These are phyloP conservation scores for Cheilinus undulatus DNA, from an alignment of 2,113 vertebrate genomes.

Conservation along the genomic window DNA sequence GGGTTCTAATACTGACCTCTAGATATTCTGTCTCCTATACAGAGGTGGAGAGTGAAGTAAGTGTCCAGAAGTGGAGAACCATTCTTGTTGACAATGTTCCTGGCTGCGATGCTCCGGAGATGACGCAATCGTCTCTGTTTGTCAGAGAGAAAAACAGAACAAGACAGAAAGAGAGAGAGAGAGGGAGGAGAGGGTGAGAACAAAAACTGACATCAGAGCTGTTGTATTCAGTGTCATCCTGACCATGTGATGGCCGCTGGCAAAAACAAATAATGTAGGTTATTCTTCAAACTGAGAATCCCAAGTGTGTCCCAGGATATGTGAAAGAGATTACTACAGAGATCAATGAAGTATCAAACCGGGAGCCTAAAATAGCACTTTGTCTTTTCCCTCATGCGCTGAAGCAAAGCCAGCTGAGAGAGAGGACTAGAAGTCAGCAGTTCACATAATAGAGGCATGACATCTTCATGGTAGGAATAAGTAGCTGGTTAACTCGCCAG, in stretches of 20 bases:
- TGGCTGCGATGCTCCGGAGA: constrained; percentile 94
- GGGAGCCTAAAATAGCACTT: neutral
- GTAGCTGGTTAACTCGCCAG: constrained; percentile 5
- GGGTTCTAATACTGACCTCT: constrained; percentile 75
- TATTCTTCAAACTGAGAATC: neutral
- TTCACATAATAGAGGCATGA: constrained; percentile 37
- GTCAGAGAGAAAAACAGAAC: constrained; percentile 8
- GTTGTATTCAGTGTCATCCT: constrained; percentile 4
- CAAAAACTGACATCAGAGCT: constrained; percentile 8
- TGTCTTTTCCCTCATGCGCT: constrained; percentile 1
- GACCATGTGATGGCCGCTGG: neutral
- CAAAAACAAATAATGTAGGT: neutral
- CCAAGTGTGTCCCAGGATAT: neutral
- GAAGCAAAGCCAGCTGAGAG: neutral
- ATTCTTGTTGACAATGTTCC: constrained; percentile 95
- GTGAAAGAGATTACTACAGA: neutral
- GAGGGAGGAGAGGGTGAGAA: neutral
- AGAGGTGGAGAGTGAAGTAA: constrained; percentile 96
- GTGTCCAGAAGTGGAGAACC: constrained; percentile 94
- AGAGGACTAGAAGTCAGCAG: neutral
- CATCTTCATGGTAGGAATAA: constrained; percentile 30
- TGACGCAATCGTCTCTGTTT: constrained; percentile 94
- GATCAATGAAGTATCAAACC: constrained; percentile 2
- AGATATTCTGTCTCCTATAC: constrained; percentile 85
- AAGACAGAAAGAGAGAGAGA: neutral